These are phyloP conservation scores for Drosophila percnosoma DNA, from an alignment of 2,888 invertebrate species.

Conservation along the genomic window DNA sequence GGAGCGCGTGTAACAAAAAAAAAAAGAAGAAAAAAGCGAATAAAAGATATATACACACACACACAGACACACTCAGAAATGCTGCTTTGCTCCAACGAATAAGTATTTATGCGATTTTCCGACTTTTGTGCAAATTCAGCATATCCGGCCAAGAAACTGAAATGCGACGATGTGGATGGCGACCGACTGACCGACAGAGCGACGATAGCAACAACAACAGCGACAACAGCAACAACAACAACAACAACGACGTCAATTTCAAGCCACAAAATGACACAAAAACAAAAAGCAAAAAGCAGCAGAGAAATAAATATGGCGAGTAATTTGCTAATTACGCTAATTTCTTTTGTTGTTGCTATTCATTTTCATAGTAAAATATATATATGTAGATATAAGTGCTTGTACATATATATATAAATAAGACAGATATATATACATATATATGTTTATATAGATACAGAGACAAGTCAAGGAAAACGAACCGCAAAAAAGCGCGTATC, in stretches of 20 bases:
- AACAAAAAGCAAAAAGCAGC: constrained; percentile 11
- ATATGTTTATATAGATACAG: constrained; percentile 11
- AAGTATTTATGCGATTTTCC: constrained; percentile 70
- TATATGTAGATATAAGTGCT: background rate
- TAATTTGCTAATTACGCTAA: constrained; percentile 80
- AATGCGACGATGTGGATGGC: constrained; percentile 67
- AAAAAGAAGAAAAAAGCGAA: constrained; percentile 10
- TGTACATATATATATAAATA: constrained; percentile 25
- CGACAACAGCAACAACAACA: background rate
- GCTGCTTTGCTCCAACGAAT: constrained; percentile 24
- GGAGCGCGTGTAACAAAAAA: constrained; percentile 71
- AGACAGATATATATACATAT: constrained; percentile 6
- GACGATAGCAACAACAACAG: background rate
- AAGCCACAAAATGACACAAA: constrained; percentile 65
- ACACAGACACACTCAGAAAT: constrained; percentile 18
- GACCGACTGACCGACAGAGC: constrained; percentile 38
- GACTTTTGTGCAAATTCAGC: constrained; percentile 79
- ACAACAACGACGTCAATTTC: constrained; percentile 54
- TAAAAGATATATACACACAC: constrained; percentile 6
- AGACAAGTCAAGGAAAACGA: constrained; percentile 33
- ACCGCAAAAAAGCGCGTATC: constrained; percentile 71
- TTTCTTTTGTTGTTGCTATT: constrained; percentile 77
- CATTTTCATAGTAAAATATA: constrained; percentile 74
- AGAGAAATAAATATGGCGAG: constrained; percentile 41
- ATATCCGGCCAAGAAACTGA: constrained; percentile 80